Percentiles rank a stretch among this genome's conserved stretches.
phyloP scores from a whole-genome alignment of 2,113 vertebrate genomes.

The Bufo bufo region DNA sequence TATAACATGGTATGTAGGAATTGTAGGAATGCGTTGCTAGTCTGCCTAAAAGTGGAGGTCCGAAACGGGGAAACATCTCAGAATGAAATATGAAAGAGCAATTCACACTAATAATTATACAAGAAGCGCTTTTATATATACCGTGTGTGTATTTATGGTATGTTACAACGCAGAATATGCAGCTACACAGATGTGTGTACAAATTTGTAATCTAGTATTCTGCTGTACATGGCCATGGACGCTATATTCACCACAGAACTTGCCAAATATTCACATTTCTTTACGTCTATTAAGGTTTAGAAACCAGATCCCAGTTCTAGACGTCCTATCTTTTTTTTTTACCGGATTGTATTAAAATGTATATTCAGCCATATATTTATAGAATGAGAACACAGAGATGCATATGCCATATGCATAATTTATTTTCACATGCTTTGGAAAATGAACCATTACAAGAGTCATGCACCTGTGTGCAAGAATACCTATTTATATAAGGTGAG shows the following conservation, averaged over 20 bases:
- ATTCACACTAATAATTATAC: background rate
- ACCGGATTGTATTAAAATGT: conserved; percentile 45
- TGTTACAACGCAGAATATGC: background rate
- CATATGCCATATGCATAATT: conserved; percentile 41
- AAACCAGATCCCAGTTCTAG: conserved; percentile 7
- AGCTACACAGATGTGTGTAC: background rate
- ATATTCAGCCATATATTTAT: conserved; percentile 49
- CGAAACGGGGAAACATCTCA: background rate
- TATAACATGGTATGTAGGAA: background rate
- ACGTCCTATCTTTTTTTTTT: conserved; percentile 39
- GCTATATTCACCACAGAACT: no score
- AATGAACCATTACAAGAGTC: conserved; percentile 3
- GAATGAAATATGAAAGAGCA: background rate
- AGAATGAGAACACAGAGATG: conserved; percentile 17
- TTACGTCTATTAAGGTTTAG: background rate
- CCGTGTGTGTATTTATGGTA: background rate
- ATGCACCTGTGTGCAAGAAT: conserved; percentile 15
- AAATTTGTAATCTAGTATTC: background rate
- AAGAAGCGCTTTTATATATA: background rate
- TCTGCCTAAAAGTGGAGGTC: conserved; percentile 1
- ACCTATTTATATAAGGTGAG: conserved; percentile 36
- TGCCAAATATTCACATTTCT: conserved; percentile 25
- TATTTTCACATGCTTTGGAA: conserved; percentile 51
- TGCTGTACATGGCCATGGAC: background rate
- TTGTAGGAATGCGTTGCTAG: background rate